Conservation (phyloP, 2,113 vertebrate genomes). For the Aepyceros melampus region DNA sequence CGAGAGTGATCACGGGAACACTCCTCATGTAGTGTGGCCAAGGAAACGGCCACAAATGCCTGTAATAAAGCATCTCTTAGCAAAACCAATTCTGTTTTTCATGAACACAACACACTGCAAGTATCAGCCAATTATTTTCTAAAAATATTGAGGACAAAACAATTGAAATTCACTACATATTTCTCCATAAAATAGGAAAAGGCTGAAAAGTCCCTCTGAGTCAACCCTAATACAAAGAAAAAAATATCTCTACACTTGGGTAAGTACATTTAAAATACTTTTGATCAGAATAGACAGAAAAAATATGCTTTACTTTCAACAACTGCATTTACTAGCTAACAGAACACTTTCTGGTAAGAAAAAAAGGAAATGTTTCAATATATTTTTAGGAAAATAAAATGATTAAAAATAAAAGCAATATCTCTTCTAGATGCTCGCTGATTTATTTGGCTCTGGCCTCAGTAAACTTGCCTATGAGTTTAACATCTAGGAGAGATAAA, state of each 20-base stretch:
- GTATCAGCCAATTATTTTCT: not conserved
- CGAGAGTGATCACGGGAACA: constrained; percentile 14
- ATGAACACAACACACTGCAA: not conserved
- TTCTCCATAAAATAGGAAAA: not conserved
- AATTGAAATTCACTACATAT: not conserved
- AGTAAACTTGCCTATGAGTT: not conserved
- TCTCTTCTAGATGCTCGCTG: not conserved
- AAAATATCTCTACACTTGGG: not conserved
- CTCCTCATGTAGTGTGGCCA: not conserved
- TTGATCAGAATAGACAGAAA: not conserved
- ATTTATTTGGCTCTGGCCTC: not conserved
- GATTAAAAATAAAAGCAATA: not conserved
- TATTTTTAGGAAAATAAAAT: not conserved
- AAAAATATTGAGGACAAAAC: not conserved
- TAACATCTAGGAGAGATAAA: not conserved
- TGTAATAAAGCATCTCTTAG: not conserved
- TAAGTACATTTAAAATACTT: not conserved
- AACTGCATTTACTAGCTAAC: fast-evolving
- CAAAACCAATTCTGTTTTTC: constrained; percentile 21
- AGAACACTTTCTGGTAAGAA: not conserved
- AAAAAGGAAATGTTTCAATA: not conserved
- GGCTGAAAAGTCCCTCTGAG: not conserved
- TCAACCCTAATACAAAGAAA: not conserved
- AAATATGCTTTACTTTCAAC: not conserved
- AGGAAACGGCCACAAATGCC: not conserved